A percentile compares a stretch with the other conserved stretches of the same genome.
Conservation (phyloP, 2,113 vertebrate species). For the Zosterops lateralis region DNA sequence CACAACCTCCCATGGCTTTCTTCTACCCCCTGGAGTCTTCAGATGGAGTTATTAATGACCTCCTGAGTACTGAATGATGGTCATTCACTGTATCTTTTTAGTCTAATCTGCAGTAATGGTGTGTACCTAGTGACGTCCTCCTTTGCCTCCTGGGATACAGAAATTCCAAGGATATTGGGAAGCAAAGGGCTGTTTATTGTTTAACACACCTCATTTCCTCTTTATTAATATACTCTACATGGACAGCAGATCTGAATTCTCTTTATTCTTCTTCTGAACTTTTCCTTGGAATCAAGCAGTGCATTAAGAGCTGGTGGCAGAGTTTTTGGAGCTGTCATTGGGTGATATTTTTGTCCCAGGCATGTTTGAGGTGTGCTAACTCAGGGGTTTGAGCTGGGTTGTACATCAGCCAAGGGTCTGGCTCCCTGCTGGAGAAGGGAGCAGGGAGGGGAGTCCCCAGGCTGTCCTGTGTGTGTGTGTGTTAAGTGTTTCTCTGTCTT, state of each 20-base stretch:
- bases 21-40: not conserved
- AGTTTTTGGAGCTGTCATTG: not conserved
- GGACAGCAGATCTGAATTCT: not conserved
- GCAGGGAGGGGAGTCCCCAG: not conserved
- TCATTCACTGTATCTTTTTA: not conserved
- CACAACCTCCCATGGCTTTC: not conserved
- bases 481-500: slow-evolving; percentile 83
- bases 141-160: not conserved
- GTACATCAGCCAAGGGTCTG: not conserved
- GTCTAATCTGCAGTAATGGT: not conserved
- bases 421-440: not conserved
- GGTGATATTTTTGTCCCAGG: not conserved
- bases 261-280: not conserved
- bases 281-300: not conserved
- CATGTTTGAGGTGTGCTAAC: not conserved
- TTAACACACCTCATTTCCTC: not conserved
- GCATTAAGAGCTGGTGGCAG: not conserved
- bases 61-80: not conserved
- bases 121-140: not conserved
- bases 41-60: not conserved
- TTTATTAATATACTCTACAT: not conserved
- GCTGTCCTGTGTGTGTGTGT: slow-evolving; percentile 44
- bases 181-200: not conserved
- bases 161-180: not conserved
- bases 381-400: not conserved